These are phyloP conservation scores for Drosophila leonis DNA, from an alignment of 2,888 invertebrate genomes.

Conservation along the genomic window DNA sequence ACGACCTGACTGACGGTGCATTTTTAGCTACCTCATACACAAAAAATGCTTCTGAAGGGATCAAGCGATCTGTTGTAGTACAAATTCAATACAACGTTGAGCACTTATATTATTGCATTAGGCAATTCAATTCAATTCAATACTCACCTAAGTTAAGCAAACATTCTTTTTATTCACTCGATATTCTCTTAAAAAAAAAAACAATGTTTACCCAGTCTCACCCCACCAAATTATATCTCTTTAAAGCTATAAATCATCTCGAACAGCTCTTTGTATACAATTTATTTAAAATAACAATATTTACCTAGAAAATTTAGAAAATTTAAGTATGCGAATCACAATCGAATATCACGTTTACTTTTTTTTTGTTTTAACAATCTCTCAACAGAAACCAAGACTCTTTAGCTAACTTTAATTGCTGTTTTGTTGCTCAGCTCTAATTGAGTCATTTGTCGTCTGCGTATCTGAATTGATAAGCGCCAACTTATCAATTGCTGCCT, in stretches of 20 bases:
- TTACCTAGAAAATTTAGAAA: constrained; percentile 6
- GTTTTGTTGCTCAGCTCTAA: not conserved
- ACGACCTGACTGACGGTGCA: too few species aligned
- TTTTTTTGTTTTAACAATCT: not conserved
- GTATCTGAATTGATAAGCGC: constrained; percentile 21
- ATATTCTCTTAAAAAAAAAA: too few species aligned
- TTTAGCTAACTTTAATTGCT: not conserved
- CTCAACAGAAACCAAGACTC: not conserved
- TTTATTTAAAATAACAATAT: not conserved
- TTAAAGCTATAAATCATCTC: not conserved
- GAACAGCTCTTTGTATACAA: not conserved
- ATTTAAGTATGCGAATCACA: constrained; percentile 23
- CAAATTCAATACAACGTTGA: too few species aligned
- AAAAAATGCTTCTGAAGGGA: too few species aligned
- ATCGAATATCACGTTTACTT: constrained; percentile 3
- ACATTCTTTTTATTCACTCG: too few species aligned
- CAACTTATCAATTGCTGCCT: constrained; percentile 47
- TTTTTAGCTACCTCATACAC: too few species aligned
- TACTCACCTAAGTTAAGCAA: too few species aligned
- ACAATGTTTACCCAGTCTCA: too few species aligned
- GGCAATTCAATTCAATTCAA: too few species aligned
- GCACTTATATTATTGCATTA: too few species aligned
- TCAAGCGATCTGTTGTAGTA: too few species aligned
- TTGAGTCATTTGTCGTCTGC: constrained; percentile 5
- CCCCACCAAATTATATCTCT: too few species aligned